Evolutionary conservation across 2,797 vertebrate genomes (phyloP).

Genomic region (Lateolabrax maculatus): DNA sequence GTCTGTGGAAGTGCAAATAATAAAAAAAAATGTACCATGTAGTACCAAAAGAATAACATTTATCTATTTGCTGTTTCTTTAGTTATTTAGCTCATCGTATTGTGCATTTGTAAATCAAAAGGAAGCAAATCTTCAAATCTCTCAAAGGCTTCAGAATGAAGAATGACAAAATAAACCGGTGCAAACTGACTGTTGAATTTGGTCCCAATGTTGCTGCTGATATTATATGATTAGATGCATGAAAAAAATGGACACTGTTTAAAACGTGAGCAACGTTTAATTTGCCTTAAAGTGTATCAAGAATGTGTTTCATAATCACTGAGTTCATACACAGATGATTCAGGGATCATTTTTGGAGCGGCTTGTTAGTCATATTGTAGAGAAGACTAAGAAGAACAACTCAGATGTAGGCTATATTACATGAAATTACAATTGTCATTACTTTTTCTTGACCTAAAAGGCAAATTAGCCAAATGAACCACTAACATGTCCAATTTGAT

Average conservation of each 20-base stretch:
- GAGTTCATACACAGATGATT: not conserved
- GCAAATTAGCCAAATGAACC: no score
- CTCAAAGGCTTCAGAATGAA: not conserved
- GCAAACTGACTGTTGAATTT: not conserved
- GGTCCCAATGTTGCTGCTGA: not conserved
- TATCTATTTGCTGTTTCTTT: not conserved
- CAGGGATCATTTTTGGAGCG: not conserved
- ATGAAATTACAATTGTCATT: not conserved
- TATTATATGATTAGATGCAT: not conserved
- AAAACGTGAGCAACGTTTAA: not conserved
- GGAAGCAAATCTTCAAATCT: not conserved
- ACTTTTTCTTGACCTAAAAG: not conserved
- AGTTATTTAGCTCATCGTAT: not conserved
- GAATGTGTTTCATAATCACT: not conserved
- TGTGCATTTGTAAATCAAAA: not conserved
- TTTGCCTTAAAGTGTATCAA: not conserved
- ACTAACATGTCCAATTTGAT: not conserved
- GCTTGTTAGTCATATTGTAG: not conserved
- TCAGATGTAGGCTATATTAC: not conserved
- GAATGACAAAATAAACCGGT: not conserved
- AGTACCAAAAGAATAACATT: not conserved
- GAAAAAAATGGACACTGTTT: not conserved
- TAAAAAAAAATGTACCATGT: conserved; percentile 2
- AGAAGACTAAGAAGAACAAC: no score
- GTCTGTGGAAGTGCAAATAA: conserved; percentile 12